phyloP scores from a whole-genome alignment of 2,888 invertebrate species.

The Hypena proboscidalis region DNA sequence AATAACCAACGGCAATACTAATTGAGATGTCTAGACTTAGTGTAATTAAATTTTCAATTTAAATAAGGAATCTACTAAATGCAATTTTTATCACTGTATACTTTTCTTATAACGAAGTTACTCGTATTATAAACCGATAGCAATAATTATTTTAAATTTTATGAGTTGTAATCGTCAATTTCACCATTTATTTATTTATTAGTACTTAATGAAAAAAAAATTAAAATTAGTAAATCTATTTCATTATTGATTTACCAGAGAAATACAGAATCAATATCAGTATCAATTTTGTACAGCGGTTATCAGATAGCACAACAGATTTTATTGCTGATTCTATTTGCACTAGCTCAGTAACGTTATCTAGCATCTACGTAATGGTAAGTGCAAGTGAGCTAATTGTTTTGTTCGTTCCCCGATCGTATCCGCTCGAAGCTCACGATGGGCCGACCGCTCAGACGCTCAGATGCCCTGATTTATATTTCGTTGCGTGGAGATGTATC shows the following conservation, averaged over 20 bases:
- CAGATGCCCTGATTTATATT: slow-evolving; percentile 81
- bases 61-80: too few relatives aligned
- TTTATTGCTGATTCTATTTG: slow-evolving; percentile 43
- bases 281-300: slow-evolving; percentile 16
- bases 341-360: slow-evolving; percentile 55
- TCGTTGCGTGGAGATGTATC: slow-evolving; percentile 66
- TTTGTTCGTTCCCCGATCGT: slow-evolving; percentile 65
- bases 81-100: too few relatives aligned
- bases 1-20: too few relatives aligned
- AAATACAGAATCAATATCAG: slow-evolving; percentile 2
- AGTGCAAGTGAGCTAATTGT: slow-evolving; percentile 74
- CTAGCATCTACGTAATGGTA: slow-evolving; percentile 77
- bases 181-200: too few relatives aligned
- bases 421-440: slow-evolving; percentile 72
- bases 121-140: too few relatives aligned
- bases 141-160: too few relatives aligned
- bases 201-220: background rate
- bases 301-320: slow-evolving; percentile 40
- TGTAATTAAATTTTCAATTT: too few relatives aligned
- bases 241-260: too few relatives aligned
- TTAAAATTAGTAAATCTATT: background rate
- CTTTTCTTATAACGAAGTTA: too few relatives aligned
- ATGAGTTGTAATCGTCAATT: too few relatives aligned
- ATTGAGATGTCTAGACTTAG: too few relatives aligned
- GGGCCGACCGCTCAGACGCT: slow-evolving; percentile 62